Conservation (phyloP, 2,888 invertebrate species). For the Helobdella robusta region DNA sequence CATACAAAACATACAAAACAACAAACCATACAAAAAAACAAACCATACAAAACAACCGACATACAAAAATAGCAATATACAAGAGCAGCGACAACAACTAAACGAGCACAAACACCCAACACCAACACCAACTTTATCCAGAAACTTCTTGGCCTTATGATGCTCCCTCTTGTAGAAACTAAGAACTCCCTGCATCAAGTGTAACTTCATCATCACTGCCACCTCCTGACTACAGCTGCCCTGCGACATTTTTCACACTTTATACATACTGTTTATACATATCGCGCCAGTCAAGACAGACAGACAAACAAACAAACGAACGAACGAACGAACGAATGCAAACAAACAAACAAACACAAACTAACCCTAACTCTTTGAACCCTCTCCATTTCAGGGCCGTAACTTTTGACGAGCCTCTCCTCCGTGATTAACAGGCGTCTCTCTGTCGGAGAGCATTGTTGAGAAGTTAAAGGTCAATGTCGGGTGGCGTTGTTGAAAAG, state of each 20-base stretch:
- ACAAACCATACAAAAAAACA: no score
- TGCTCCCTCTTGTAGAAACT: slow-evolving; percentile 67
- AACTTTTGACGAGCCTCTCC: slow-evolving; percentile 58
- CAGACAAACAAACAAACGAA: not conserved
- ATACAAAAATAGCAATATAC: no score
- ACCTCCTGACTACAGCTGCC: slow-evolving; percentile 59
- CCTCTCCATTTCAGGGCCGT: slow-evolving; percentile 60
- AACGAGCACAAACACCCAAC: no score
- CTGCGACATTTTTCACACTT: slow-evolving; percentile 33
- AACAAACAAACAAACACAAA: not conserved
- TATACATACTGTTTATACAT: no score
- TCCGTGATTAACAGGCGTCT: slow-evolving; percentile 62
- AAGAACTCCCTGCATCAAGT: slow-evolving; percentile 69
- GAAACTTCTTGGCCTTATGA: slow-evolving; percentile 56
- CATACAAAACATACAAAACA: no score
- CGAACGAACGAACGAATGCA: not conserved
- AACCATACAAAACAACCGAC: no score
- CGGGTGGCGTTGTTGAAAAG: no score
- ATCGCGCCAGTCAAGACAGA: not conserved
- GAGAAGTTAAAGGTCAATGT: not conserved
- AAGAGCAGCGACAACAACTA: no score
- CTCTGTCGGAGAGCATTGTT: slow-evolving; percentile 44
- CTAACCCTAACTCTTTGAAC: slow-evolving; percentile 44
- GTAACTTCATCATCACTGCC: slow-evolving; percentile 66
- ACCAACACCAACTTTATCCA: slow-evolving; percentile 49